Evolutionary conservation across 1,140 invertebrate genomes (phyloP).

Genomic region (Pectinophora gossypiella): DNA sequence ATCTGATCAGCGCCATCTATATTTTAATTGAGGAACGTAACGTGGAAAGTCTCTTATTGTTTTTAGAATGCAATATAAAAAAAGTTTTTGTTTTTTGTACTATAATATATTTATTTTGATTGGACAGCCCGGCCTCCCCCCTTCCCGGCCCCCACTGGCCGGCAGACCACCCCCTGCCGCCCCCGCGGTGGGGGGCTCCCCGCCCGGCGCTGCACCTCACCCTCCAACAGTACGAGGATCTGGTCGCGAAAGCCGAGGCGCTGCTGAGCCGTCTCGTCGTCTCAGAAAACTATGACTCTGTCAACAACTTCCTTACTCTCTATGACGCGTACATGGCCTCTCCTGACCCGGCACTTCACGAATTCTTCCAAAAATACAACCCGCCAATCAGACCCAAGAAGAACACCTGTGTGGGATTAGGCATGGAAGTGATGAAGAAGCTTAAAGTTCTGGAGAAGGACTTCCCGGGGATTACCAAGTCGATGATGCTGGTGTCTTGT

Average conservation of each 20-base stretch:
- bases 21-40: no score
- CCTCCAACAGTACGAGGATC: slow-evolving; percentile 83
- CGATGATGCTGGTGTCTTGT: slow-evolving; percentile 89
- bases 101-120: no score
- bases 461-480: slow-evolving; percentile 77
- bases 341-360: slow-evolving; percentile 40
- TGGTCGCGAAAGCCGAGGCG: slow-evolving; percentile 86
- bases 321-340: slow-evolving; percentile 81
- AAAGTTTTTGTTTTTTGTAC: no score
- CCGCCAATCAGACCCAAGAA: slow-evolving; percentile 86
- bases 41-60: no score
- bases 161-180: slow-evolving; percentile 78
- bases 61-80: no score
- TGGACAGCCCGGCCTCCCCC: slow-evolving; percentile 76
- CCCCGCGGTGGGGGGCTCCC: slow-evolving; percentile 79
- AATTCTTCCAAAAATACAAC: slow-evolving; percentile 78
- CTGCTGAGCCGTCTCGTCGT: slow-evolving; percentile 87
- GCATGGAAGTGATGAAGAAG: slow-evolving; percentile 83
- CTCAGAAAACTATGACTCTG: slow-evolving; percentile 90
- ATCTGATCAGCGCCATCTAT: no score
- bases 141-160: slow-evolving; percentile 56
- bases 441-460: slow-evolving; percentile 58
- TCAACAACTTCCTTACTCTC: slow-evolving; percentile 89
- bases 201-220: slow-evolving; percentile 77
- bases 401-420: slow-evolving; percentile 92